Evolutionary conservation across 2,113 vertebrate species (phyloP), one percentile per base, ranked within the genome.

Genomic region (Percina caprodes): DNA sequence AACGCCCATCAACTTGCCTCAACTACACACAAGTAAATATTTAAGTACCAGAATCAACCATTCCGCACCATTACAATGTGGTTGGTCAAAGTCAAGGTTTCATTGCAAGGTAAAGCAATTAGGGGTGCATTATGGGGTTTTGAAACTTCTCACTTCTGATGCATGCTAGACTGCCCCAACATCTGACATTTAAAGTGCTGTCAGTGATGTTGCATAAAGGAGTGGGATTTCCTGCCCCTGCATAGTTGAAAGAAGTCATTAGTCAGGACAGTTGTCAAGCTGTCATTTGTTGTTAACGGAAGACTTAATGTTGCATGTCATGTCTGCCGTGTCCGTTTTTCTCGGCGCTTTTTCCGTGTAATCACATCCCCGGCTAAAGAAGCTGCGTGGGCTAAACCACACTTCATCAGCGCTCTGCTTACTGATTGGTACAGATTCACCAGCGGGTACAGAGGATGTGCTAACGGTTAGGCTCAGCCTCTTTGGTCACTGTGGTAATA

Each of bases 401-500:
- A 55, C 24, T 79, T 71, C 54, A 83, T 79, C 74, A 80, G 74
- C 60, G 48, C 51, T 72, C 30, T 45, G 42, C 71, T 74, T 55
- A 35, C n/a, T 45, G 62, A 69, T 65, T 74, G 79, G 63, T 74
- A 30, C 21, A 52, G 56, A 59, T 52, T 81, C 55, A 74, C 51
- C 59, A 63, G 67, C 74, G 63, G 78, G 74, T 54, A 49, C 70
- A 72, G 33, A 84, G 80, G 89, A 86, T 84, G 84, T 61, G 66
- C 84, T 86, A 73, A 84, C 55, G 45, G 81, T 62, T 24, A 4
- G 82, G 78, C 74, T 79, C 86, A 86, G 69, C 55, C 55, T 81
- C 80, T 81, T 67, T 66, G 55, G 79, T 90, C 86, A 84, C 85
- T 78, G 84, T 90, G 86, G 87, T 90, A 77, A 93, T 93, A 93